phyloP scores from a whole-genome alignment of 2,113 vertebrate genomes.

The Scortum barcoo region DNA sequence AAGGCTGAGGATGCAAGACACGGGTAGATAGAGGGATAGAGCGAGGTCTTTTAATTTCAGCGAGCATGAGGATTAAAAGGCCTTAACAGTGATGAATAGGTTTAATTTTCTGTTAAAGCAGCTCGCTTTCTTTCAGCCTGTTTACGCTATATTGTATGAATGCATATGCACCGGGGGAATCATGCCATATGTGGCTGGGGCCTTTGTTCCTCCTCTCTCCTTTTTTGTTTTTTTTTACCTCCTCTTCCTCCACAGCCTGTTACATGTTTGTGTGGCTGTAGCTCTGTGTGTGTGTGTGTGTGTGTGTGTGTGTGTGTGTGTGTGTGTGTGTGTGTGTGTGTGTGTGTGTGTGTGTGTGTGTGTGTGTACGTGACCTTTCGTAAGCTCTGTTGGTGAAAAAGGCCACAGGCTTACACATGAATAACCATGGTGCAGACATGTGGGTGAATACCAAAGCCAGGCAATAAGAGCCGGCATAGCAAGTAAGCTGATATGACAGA shows the following conservation, averaged over 20 bases:
- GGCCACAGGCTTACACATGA: constrained; percentile 73
- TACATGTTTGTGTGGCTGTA: constrained; percentile 24
- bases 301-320: too few species aligned
- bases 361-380: constrained; percentile 66
- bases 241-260: constrained; percentile 32
- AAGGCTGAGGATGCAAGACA: constrained; percentile 41
- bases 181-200: constrained; percentile 23
- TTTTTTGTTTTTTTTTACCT: constrained; percentile 15
- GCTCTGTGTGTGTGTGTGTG: neutral
- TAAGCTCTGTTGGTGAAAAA: constrained; percentile 70
- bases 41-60: constrained; percentile 61
- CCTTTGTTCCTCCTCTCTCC: constrained; percentile 40
- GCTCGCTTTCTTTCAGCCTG: constrained; percentile 44
- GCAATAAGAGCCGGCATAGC: constrained; percentile 53
- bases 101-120: constrained; percentile 74
- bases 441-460: constrained; percentile 62
- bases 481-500: constrained; percentile 65
- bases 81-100: constrained; percentile 76
- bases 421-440: constrained; percentile 70
- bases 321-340: constrained; percentile 10
- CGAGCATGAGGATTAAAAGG: constrained; percentile 66
- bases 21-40: constrained; percentile 47
- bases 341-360: neutral
- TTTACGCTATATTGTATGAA: constrained; percentile 42
- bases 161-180: constrained; percentile 15